Evolutionary conservation across 2,797 vertebrate genomes (phyloP), one percentile per base, ranked within the genome.

Genomic region (Salarias fasciatus): DNA sequence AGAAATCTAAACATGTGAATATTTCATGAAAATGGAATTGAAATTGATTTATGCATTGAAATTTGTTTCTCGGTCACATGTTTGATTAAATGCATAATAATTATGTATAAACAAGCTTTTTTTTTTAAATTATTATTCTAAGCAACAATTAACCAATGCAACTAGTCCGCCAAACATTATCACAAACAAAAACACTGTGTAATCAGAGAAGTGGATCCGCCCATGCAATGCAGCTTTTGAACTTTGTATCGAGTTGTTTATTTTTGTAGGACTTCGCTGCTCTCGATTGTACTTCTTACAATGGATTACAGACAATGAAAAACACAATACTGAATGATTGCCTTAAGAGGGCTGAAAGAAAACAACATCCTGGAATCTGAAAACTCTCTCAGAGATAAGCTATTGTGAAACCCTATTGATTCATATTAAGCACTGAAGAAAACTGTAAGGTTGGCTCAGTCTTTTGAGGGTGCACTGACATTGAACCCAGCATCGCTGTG

Each of bases 401-500:
- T 53, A 13, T 55, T 64, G 24, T 10, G 2, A 33, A 58, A 52
- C 40, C 7, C 5, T 48, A 3, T 15, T n/a, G 3, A 8, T 12
- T 28, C 8, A 65, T 9, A 55, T 10, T 42, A 57, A 31, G 14
- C 12, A 1, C 52, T 24, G 37, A 48, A 51, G 44, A 56, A 70
- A 52, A 18, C 5, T 50, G 35, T 7, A 54, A 28, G 28, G 28
- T n/a, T 47, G 24, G 4, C 35, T 8, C 10, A 14, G 37, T 56
- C 8, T 45, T 37, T 8, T 3, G 11, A 6, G 29, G 7, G 6
- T 42, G 13, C 30, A 54, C 36, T 11, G 38, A 57, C 33, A 51
- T 15, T 50, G 35, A 51, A 62, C 44, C 8, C 6, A 46, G 10
- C 40, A 15, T 4, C 11, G 44, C 5, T 53, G 18, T 44, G 45